Evolutionary conservation across 2,888 invertebrate species (phyloP).

Genomic region (Pasiphila rectangulata): DNA sequence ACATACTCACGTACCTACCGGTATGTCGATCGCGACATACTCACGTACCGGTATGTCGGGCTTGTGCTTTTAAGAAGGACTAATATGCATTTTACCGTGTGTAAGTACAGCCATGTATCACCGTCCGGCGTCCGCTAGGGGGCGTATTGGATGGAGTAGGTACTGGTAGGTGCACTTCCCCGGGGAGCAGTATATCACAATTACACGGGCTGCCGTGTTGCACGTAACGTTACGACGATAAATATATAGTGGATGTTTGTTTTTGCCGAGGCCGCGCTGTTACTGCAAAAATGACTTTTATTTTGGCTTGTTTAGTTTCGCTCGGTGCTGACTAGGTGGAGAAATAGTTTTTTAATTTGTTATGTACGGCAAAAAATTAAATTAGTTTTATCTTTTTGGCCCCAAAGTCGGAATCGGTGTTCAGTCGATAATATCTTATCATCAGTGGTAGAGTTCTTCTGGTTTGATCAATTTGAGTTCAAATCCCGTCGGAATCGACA

Average conservation of each 20-base stretch:
- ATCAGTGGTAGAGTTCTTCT: too few species aligned
- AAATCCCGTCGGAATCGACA: too few species aligned
- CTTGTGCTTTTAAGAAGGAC: neutral
- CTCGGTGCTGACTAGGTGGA: too few species aligned
- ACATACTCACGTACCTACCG: too few species aligned
- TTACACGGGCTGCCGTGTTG: constrained; percentile 58
- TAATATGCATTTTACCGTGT: constrained; percentile 22
- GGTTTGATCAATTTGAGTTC: too few species aligned
- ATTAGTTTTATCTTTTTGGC: too few species aligned
- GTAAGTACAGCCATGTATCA: constrained; percentile 26
- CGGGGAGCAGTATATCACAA: constrained; percentile 70
- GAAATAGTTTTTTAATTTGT: too few species aligned
- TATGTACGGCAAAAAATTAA: too few species aligned
- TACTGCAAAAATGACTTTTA: neutral
- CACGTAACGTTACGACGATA: constrained; percentile 47
- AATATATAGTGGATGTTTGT: constrained; percentile 39
- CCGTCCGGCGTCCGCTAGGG: constrained; percentile 40
- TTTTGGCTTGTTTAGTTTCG: neutral
- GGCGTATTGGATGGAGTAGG: constrained; percentile 31
- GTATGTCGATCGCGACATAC: too few species aligned
- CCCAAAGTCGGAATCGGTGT: too few species aligned
- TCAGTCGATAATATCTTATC: too few species aligned
- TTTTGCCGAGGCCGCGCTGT: constrained; percentile 13
- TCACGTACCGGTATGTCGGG: too few species aligned
- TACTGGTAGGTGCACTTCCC: constrained; percentile 45